Evolutionary conservation across 2,113 vertebrate species (phyloP), one percentile per base, ranked within the genome.

Genomic region (Nerophis lumbriciformis): DNA sequence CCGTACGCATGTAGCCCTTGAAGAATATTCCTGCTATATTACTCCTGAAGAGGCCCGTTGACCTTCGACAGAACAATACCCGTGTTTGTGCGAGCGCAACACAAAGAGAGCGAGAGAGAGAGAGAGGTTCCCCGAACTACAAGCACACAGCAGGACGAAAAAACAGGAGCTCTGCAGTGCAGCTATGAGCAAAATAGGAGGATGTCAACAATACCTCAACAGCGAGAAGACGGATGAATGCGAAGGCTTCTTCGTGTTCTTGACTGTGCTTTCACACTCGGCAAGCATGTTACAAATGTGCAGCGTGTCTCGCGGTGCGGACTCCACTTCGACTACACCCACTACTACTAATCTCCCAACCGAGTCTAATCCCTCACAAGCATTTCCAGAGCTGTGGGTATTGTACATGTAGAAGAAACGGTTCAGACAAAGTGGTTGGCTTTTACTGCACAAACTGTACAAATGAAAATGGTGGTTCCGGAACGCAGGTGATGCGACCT

Each of bases 61-160:
- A 80, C 69, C 65, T 78, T 70, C 13, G 59, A 36, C 58, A 62
- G 70, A 75, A 76, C 78, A 78, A 68, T 64, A 64, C 52, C 51
- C 44, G 8, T 61, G 65, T 73, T 66, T 69, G 64, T 62, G 49
- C 55, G 44, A 53, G 38, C 47, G 21, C 57, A 38, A 55, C 35
- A 59, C 52, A 63, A 38, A 37, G 50, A 47, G 21, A 48, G 19
- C 1, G 19, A 47, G 21, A 48, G 6, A 6, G 21, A 36, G 6
- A 6, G 21, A 36, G 38, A 38, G 15, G 37, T 28, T 44, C 59
- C 59, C 53, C 39, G 13, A 62, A 65, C 57, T 53, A 47, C 48
- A 28, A 15, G 44, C 49, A 6, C 16, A 51, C 19, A 65, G 48
- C 36, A n/a, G 48, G 15, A 51, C 12, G 48, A 49, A 49, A 53